phyloP scores from a whole-genome alignment of 2,888 invertebrate genomes.

The Papilio gigon region DNA sequence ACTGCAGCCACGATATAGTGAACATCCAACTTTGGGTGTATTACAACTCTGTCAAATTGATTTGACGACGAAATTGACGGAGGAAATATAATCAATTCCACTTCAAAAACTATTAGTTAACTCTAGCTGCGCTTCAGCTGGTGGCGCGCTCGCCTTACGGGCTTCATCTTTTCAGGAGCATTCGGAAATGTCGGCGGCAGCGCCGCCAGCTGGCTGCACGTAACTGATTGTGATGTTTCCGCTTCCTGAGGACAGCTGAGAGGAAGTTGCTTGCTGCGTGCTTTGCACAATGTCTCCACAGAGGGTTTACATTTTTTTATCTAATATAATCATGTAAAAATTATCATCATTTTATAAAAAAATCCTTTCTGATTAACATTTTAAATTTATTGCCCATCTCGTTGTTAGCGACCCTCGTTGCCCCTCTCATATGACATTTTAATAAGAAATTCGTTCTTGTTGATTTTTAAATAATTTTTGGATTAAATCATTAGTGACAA shows the following conservation, averaged over 20 bases:
- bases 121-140: background rate
- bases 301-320: too few species aligned
- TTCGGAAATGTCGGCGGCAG: conserved; percentile 6
- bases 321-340: too few species aligned
- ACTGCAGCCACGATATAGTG: background rate
- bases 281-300: too few species aligned
- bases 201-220: background rate
- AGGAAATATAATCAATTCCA: background rate
- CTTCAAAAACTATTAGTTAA: background rate
- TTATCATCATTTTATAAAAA: too few species aligned
- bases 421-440: too few species aligned
- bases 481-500: too few species aligned
- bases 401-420: too few species aligned
- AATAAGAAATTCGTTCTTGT: too few species aligned
- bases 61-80: background rate
- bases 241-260: conserved; percentile 5
- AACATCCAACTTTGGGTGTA: background rate
- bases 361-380: too few species aligned
- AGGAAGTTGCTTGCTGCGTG: background rate
- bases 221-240: background rate
- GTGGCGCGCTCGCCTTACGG: background rate
- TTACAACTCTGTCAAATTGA: background rate
- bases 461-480: too few species aligned
- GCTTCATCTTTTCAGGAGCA: background rate
- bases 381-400: too few species aligned